Base-by-base conservation (phyloP, 1,140 invertebrate species). In the Drosophila neocordata region DNA sequence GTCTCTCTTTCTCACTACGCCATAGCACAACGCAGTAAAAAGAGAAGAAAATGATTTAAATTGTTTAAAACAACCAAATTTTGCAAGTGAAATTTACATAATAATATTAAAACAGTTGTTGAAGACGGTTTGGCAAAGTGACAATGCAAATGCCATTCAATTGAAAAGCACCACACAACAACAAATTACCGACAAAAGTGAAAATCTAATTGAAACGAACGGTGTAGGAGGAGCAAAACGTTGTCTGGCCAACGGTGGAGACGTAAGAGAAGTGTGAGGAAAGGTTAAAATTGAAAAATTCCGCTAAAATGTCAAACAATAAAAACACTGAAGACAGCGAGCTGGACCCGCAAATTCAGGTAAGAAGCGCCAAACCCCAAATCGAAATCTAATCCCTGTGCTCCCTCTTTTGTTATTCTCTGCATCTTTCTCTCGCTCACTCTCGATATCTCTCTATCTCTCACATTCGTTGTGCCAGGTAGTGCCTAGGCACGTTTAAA, bases 331-430 rank as follows among this genome's bases (percentile, higher is more conserved):
- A 91, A 74, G 89, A 89, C 38, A 79, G 77, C 83, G 89, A 91
- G 61, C 89, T 94, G 89, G 93, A 94, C 92, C 93, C 93, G 87
- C 91, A 93, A 85, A 93, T 94, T 87, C 93, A 94, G 93, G 93
- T 94, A 88, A 92, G 83, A 55, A 18, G 18, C 13, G 22, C 27
- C 27, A 31, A 31, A 31, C 4, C 27, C 27, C 27, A 51, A 6
- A 56, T 20, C 51, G 64, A 76, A 67, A 31, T 69, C 41, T 79
- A 73, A 72, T 52, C 41, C 51, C 31, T 41, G 4, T 15, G 44
- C 24, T 6, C 13, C 13, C 65, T 34, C 62, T 52, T 60, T 18
- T 65, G 18, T 27, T 5, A 15, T 15, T 59, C 44, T 57, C 73
- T 72, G 72, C 60, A 55, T 31, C 27, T 4, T 68, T 64, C 27